Percentiles rank a stretch among this genome's conserved stretches.
Evolutionary conservation across 2,888 invertebrate genomes (phyloP).

Genomic region (Dicycla oo): DNA sequence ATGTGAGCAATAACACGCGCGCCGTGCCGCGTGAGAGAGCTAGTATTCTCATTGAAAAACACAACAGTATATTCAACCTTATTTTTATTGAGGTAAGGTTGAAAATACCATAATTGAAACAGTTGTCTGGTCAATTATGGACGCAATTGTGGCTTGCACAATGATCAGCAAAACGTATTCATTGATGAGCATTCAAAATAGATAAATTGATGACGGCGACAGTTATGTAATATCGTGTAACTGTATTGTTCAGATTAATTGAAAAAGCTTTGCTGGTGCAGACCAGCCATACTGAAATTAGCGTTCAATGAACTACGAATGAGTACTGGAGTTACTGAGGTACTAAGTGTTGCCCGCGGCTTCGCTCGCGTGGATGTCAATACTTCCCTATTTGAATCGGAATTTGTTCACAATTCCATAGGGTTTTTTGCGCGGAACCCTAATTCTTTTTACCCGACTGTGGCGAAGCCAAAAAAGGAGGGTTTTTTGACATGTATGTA

Average conservation of each 20-base stretch:
- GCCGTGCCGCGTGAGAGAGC: conserved; percentile 42
- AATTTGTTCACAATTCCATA: too few species aligned
- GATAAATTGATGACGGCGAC: conserved; percentile 37
- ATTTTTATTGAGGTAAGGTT: neutral
- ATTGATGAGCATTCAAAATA: conserved; percentile 64
- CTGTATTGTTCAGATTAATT: conserved; percentile 28
- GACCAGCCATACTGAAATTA: neutral
- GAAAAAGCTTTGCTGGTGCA: neutral
- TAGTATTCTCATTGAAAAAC: neutral
- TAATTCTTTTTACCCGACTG: too few species aligned
- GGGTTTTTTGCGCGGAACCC: too few species aligned
- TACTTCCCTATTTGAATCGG: too few species aligned
- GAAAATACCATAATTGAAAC: conserved; percentile 8
- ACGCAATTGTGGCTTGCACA: conserved; percentile 57
- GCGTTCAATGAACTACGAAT: conserved; percentile 13
- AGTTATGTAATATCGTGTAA: conserved; percentile 28
- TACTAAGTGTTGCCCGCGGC: too few species aligned
- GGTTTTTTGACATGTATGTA: too few species aligned
- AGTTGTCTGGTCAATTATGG: conserved; percentile 55
- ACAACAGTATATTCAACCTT: conserved; percentile 16
- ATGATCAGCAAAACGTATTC: conserved; percentile 50
- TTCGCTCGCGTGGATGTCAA: too few species aligned
- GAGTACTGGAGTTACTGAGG: too few species aligned
- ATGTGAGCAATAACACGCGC: conserved; percentile 48
- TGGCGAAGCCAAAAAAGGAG: too few species aligned